These are phyloP conservation scores for Drosophila paramelanica DNA, from an alignment of 2,888 invertebrate species.

Conservation along the genomic window DNA sequence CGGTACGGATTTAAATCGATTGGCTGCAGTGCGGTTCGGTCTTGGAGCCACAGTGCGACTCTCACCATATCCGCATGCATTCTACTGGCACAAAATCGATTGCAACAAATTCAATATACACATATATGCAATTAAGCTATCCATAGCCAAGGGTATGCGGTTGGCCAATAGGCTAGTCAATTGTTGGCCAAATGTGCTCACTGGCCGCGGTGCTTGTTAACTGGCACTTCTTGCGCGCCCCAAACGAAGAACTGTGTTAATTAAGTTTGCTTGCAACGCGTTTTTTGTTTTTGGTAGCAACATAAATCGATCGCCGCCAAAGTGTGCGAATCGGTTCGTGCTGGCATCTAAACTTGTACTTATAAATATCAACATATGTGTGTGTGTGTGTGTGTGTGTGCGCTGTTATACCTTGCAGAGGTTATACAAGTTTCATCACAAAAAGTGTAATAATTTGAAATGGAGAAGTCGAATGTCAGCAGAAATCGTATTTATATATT, in stretches of 20 bases:
- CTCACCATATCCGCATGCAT: conserved; percentile 27
- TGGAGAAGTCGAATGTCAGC: background rate
- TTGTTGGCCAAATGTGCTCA: conserved; percentile 49
- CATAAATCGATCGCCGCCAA: conserved; percentile 39
- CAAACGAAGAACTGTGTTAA: conserved; percentile 69
- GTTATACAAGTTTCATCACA: background rate
- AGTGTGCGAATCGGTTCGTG: conserved; percentile 30
- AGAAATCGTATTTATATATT: background rate
- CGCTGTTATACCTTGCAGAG: background rate
- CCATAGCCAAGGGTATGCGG: conserved; percentile 57
- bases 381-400: conserved; percentile 9
- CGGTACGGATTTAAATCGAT: conserved; percentile 10
- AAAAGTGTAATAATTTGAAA: no score
- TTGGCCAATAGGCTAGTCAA: conserved; percentile 41
- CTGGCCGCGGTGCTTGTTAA: conserved; percentile 16
- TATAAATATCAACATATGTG: conserved; percentile 3
- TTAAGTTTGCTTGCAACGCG: conserved; percentile 53
- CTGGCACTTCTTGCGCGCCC: conserved; percentile 43
- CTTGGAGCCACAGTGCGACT: conserved; percentile 12
- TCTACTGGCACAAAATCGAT: conserved; percentile 28
- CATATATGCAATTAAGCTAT: conserved; percentile 32
- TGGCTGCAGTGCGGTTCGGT: conserved; percentile 4
- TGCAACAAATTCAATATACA: conserved; percentile 27
- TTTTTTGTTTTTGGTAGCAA: conserved; percentile 29
- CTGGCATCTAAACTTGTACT: conserved; percentile 17